Evolutionary conservation across 2,113 vertebrate species (phyloP).

Genomic region (Callopanchax toddi): DNA sequence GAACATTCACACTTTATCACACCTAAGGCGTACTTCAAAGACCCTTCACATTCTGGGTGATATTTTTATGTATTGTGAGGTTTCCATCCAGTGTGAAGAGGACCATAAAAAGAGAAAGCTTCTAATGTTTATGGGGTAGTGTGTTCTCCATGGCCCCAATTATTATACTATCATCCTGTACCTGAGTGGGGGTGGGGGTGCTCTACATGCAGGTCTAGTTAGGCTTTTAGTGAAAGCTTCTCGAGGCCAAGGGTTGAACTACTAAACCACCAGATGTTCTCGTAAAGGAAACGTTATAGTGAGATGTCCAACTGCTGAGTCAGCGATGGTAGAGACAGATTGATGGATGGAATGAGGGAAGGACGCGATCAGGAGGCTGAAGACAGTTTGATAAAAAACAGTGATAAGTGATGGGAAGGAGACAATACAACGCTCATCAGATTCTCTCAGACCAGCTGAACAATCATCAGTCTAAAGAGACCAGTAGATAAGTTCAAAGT

Average conservation of each 20-base stretch:
- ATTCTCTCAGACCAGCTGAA: slow-evolving; percentile 24
- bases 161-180: background rate
- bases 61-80: too few relatives aligned
- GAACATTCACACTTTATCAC: too few relatives aligned
- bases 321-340: slow-evolving; percentile 63
- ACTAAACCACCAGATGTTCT: too few relatives aligned
- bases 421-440: slow-evolving; percentile 22
- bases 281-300: too few relatives aligned
- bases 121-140: too few relatives aligned
- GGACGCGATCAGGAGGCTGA: slow-evolving; percentile 22
- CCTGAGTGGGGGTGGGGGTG: slow-evolving; percentile 6
- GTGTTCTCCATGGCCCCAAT: too few relatives aligned
- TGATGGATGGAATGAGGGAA: slow-evolving; percentile 51
- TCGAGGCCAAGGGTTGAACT: slow-evolving; percentile 43
- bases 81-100: too few relatives aligned
- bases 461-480: slow-evolving; percentile 23
- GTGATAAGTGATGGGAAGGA: too few relatives aligned
- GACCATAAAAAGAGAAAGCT: too few relatives aligned
- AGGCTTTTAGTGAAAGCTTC: slow-evolving; percentile 48
- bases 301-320: slow-evolving; percentile 30
- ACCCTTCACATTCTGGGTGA: too few relatives aligned
- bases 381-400: too few relatives aligned
- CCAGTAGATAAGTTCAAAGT: slow-evolving; percentile 33
- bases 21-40: too few relatives aligned
- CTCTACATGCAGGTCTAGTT: slow-evolving; percentile 44